These are phyloP conservation scores for Oeneis ivallda DNA, from an alignment of 2,888 invertebrate genomes.

Conservation along the genomic window DNA sequence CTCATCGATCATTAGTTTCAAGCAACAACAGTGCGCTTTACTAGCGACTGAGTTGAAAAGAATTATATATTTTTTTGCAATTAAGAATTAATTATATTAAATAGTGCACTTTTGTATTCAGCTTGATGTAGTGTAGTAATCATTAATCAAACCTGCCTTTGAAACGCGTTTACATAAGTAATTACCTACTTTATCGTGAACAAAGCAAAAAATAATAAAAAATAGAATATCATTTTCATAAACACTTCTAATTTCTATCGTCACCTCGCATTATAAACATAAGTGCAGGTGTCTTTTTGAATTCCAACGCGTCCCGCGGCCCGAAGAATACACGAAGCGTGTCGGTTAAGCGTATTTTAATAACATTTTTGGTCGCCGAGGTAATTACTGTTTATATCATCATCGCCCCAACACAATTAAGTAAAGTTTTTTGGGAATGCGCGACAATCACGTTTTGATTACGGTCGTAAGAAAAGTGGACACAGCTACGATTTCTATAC, in stretches of 20 bases:
- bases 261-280: constrained; percentile 38
- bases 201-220: background rate
- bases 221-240: constrained; percentile 33
- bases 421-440: constrained; percentile 67
- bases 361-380: constrained; percentile 71
- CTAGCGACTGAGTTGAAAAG: too few species aligned
- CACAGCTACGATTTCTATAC: constrained; percentile 55
- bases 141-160: too few species aligned
- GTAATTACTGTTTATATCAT: constrained; percentile 78
- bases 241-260: constrained; percentile 35
- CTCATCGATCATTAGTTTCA: too few species aligned
- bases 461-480: constrained; percentile 65
- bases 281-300: constrained; percentile 32
- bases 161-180: too few species aligned
- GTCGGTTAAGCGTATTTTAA: constrained; percentile 78
- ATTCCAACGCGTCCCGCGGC: constrained; percentile 27
- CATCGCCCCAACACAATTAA: constrained; percentile 75
- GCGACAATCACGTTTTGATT: constrained; percentile 79
- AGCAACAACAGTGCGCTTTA: too few species aligned
- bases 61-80: background rate
- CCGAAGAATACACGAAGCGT: constrained; percentile 48
- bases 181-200: too few species aligned
- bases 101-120: too few species aligned
- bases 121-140: too few species aligned
- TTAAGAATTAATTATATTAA: background rate